Evolutionary conservation across 2,797 vertebrate genomes (phyloP), one percentile per base, ranked within the genome.

Genomic region (Austrolebias charrua): DNA sequence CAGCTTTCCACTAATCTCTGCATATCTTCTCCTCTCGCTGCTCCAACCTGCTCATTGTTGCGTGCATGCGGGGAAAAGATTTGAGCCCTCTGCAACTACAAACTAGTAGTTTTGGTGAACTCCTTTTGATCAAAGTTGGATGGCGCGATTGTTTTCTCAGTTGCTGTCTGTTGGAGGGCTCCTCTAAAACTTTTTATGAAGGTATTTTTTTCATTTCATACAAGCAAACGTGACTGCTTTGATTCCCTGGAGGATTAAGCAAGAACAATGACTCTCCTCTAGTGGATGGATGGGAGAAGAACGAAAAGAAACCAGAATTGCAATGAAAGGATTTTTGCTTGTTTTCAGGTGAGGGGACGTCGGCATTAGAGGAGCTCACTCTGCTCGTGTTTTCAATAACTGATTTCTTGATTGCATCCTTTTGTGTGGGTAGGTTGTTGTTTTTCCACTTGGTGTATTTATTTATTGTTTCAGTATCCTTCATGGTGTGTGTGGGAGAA

Each of bases 1-100:
- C 89, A 90, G 86, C 85, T 55, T 58, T 59, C 72, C 53, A 33
- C 67, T 87, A 83, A 89, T 85, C 87, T 81, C 63, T 73, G 54
- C 33, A 28, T 73, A 69, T 73, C 67, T 74, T 67, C 76, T 35
- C 59, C 55, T 79, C 61, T 43, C 56, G 60, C 60, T 57, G 60
- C 56, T 64, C 65, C 49, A 35, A 68, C 71, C 71, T 74, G 48
- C 63, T n/a, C 60, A 3, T 29, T 42, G 66, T 54, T 29, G 42
- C 29, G 28, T 48, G 16, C 60, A 50, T 57, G 48, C 46, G 47
- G 66, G 50, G 28, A 44, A 29, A 40, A 14, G 44, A 5, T 12
- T 15, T 43, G 35, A 2, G 4, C 8, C n/a, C 28, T 49, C 28
- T 79, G 72, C 55, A 28, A 57, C 57, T 58, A n/a, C 63, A 77